phyloP scores from a whole-genome alignment of 2,888 invertebrate species.

The Orgyia antiqua region DNA sequence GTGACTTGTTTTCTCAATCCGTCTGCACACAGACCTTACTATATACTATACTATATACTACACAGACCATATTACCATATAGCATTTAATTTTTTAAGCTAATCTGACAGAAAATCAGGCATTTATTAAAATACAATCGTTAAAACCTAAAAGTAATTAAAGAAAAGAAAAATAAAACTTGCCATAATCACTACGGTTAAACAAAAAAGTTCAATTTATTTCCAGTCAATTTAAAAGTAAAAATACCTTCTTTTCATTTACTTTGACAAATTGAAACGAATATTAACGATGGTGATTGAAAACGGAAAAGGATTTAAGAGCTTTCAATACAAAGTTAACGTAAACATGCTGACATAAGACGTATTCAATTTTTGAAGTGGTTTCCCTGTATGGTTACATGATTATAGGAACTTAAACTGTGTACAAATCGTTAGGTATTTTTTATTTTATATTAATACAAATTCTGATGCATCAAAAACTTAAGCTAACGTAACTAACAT shows the following conservation, averaged over 20 bases:
- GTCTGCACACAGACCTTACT: too few species aligned
- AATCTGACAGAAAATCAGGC: too few species aligned
- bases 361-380: conserved; percentile 8
- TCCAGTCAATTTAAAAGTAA: conserved; percentile 4
- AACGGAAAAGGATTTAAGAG: conserved; percentile 3
- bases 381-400: neutral
- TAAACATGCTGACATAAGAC: conserved; percentile 11
- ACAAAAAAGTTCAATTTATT: conserved; percentile 7
- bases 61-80: too few species aligned
- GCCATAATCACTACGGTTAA: conserved; percentile 8
- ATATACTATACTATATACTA: too few species aligned
- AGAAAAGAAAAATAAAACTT: conserved; percentile 4
- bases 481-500: too few species aligned
- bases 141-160: neutral
- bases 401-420: too few species aligned
- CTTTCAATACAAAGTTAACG: conserved; percentile 6
- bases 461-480: too few species aligned
- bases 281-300: conserved; percentile 9
- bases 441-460: too few species aligned
- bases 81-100: too few species aligned
- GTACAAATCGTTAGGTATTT: too few species aligned
- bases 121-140: neutral
- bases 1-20: too few species aligned
- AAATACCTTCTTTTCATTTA: conserved; percentile 31
- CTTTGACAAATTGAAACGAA: conserved; percentile 35